Percentiles rank a stretch among this genome's conserved stretches.
These are phyloP conservation scores for Sarcophaga carnaria DNA, from an alignment of 2,888 invertebrate species.

Conservation along the genomic window DNA sequence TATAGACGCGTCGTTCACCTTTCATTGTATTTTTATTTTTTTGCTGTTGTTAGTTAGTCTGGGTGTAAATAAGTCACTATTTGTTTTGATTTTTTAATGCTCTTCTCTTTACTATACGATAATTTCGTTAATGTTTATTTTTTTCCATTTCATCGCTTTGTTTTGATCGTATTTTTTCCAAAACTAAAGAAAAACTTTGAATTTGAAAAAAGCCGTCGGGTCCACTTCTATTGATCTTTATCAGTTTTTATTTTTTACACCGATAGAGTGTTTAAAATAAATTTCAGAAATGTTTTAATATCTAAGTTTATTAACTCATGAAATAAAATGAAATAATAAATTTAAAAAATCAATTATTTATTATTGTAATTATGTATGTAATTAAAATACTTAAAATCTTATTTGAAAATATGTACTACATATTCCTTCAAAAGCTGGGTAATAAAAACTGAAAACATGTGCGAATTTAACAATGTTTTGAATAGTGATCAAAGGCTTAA, in stretches of 20 bases:
- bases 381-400: no score
- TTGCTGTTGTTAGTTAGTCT: neutral
- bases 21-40: neutral
- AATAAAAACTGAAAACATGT: no score
- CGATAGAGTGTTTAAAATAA: neutral
- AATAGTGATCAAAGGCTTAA: no score
- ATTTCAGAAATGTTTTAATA: no score
- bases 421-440: no score
- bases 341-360: no score
- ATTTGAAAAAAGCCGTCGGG: neutral
- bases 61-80: slow-evolving; percentile 12
- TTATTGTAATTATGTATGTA: no score
- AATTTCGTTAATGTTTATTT: neutral
- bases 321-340: no score
- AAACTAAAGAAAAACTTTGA: neutral
- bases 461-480: no score
- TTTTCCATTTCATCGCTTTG: neutral
- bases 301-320: no score
- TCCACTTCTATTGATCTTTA: neutral
- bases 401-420: no score
- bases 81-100: neutral
- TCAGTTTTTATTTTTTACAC: neutral
- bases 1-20: neutral
- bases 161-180: neutral
- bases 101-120: neutral